These are phyloP conservation scores for Drosophila emarginata DNA, from an alignment of 2,888 invertebrate genomes.

Conservation along the genomic window DNA sequence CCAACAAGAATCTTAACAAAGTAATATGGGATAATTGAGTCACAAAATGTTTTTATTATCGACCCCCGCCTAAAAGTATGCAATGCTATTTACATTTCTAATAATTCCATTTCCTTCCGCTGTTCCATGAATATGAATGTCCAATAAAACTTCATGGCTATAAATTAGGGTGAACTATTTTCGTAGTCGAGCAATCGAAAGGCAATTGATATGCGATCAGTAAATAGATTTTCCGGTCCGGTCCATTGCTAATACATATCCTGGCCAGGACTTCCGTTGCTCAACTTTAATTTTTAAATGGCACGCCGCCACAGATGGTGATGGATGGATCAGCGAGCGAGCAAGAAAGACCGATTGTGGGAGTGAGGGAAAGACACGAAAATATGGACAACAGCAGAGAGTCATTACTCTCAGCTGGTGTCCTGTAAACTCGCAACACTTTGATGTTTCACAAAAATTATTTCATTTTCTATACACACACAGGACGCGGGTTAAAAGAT, in stretches of 20 bases:
- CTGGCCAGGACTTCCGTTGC: conserved; percentile 75
- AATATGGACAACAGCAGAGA: conserved; percentile 46
- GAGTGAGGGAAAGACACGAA: conserved; percentile 27
- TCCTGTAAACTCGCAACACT: conserved; percentile 69
- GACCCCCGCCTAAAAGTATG: not conserved
- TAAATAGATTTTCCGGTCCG: conserved; percentile 79
- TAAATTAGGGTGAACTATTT: conserved; percentile 73
- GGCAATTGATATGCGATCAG: conserved; percentile 73
- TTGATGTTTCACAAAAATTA: conserved; percentile 72
- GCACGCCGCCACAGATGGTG: conserved; percentile 36
- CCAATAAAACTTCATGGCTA: conserved; percentile 82
- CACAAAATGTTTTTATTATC: not conserved
- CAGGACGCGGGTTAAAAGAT: conserved; percentile 72
- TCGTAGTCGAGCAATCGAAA: conserved; percentile 13
- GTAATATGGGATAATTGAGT: no score
- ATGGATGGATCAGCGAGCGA: conserved; percentile 21
- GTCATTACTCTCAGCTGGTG: conserved; percentile 79
- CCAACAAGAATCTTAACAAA: not conserved
- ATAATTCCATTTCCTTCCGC: not conserved
- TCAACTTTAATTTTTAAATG: conserved; percentile 49
- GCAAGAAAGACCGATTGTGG: conserved; percentile 3
- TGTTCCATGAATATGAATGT: conserved; percentile 78
- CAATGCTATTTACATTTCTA: not conserved
- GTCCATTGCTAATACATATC: conserved; percentile 80
- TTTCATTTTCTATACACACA: conserved; percentile 60